These are phyloP conservation scores for Drosophila emarginata DNA, from an alignment of 2,888 invertebrate genomes.

Conservation along the genomic window DNA sequence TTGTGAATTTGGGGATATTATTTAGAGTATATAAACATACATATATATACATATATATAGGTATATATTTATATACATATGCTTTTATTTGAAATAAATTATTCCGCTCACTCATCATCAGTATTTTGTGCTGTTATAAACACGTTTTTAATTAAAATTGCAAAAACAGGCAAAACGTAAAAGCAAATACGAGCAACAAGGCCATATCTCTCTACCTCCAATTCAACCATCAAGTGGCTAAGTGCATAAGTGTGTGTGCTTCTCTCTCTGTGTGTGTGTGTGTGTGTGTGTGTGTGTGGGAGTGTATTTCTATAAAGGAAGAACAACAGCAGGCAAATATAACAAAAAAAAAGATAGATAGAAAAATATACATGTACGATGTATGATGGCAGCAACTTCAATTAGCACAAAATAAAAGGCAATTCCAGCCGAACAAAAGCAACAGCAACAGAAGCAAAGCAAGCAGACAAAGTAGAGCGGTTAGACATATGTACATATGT, in stretches of 20 bases:
- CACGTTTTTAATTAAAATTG: constrained; percentile 78
- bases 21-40: constrained; percentile 10
- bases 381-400: constrained; percentile 74
- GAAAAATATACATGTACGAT: constrained; percentile 6
- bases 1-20: not conserved
- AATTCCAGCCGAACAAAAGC: constrained; percentile 71
- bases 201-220: not conserved
- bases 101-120: constrained; percentile 76
- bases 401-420: constrained; percentile 76
- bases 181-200: constrained; percentile 55
- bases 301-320: constrained; percentile 9
- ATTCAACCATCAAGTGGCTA: not conserved
- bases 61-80: constrained; percentile 1
- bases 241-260: constrained; percentile 10
- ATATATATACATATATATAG: not conserved
- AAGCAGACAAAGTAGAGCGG: constrained; percentile 30
- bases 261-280: constrained; percentile 24
- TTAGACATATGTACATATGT: not conserved
- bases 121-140: constrained; percentile 75
- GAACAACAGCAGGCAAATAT: constrained; percentile 7
- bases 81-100: constrained; percentile 69
- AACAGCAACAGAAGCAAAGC: constrained; percentile 40
- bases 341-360: constrained; percentile 32
- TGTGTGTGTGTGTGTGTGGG: constrained; percentile 11
- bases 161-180: constrained; percentile 68